phyloP scores from a whole-genome alignment of 2,797 vertebrate genomes.

The Calcarius lapponicus region DNA sequence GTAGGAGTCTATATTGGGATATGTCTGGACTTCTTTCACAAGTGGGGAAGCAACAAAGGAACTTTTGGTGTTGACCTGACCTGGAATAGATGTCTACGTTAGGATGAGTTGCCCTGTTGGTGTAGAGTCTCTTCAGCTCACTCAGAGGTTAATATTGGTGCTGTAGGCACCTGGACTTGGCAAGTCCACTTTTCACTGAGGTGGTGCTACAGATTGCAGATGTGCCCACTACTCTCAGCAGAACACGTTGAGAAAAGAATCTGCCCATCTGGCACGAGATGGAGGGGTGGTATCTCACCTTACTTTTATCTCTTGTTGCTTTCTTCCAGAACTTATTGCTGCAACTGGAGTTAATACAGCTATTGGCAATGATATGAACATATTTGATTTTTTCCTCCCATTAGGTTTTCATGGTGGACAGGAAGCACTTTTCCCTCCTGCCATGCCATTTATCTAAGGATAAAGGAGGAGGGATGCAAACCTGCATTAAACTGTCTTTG shows the following conservation, averaged over 20 bases:
- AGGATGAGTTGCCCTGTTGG: not conserved
- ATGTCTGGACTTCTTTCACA: not conserved
- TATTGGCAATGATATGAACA: constrained; percentile 47
- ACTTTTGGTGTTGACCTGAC: not conserved
- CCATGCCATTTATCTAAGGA: constrained; percentile 43
- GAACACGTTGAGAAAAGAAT: not conserved
- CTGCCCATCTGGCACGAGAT: not conserved
- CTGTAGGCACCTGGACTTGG: not conserved
- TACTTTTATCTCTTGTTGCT: constrained; percentile 44
- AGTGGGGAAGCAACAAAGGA: not conserved
- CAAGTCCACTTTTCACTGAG: not conserved
- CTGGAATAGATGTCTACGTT: not conserved
- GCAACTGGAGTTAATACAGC: constrained; percentile 26
- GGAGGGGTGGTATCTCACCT: not conserved
- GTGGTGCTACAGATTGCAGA: not conserved
- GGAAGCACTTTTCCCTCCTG: constrained; percentile 35
- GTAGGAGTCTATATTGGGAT: rapidly evolving
- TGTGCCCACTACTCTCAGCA: not conserved
- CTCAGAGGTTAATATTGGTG: not conserved
- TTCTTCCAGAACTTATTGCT: constrained; percentile 22
- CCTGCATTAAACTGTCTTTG: constrained; percentile 42
- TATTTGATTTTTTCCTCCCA: constrained; percentile 19
- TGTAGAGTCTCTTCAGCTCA: not conserved
- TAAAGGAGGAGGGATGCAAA: constrained; percentile 44
- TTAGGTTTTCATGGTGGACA: constrained; percentile 40